Evolutionary conservation across 2,888 invertebrate species (phyloP), one percentile per base, ranked within the genome.

Genomic region (Cremastobaeus sp.): DNA sequence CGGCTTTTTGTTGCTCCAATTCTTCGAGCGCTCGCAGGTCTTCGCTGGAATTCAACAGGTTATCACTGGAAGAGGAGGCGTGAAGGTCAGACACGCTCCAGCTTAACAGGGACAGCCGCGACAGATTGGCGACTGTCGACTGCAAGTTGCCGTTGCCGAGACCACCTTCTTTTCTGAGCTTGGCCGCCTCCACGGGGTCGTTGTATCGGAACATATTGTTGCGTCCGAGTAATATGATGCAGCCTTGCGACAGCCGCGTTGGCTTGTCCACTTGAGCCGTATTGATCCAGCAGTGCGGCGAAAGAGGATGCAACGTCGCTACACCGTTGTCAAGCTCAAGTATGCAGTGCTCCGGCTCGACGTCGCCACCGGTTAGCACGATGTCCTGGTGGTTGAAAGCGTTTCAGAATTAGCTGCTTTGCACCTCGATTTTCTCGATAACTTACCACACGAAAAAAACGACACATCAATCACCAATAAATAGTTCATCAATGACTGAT

Each of bases 191-290:
- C 0, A 92, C 94, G 8, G 96, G 96, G 89, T 96, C 95, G 88
- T 96, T 96, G 88, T 95, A 96, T 34, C 96, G 93, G 88, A 94
- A 94, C 90, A 94, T 94, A 86, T 93, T 94, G 43, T 93, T 94
- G 66, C 93, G 91, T 0, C 94, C 94, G 72, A 94, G 89, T 2
- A 95, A 88, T 4, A 95, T 91, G 71, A 94, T 93, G 86, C 94
- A 95, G 28, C 95, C 93, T 88, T 95, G 95, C 59, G 93, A 94
- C 39, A 96, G 91, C 80, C 93, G 91, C 52, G 93, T 93, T 0
- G 95, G 94, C 76, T 92, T 91, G 85, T 95, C 94, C 45, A 95
- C 91, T 74, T 93, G 91, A 77, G 93, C 92, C 9, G 93, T 94
- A 89, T 96, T 95, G 74, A 96, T 92, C 93, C 94, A 94, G 87